Conservation (phyloP, 2,888 invertebrate genomes). For the Mylabris sibirica region DNA sequence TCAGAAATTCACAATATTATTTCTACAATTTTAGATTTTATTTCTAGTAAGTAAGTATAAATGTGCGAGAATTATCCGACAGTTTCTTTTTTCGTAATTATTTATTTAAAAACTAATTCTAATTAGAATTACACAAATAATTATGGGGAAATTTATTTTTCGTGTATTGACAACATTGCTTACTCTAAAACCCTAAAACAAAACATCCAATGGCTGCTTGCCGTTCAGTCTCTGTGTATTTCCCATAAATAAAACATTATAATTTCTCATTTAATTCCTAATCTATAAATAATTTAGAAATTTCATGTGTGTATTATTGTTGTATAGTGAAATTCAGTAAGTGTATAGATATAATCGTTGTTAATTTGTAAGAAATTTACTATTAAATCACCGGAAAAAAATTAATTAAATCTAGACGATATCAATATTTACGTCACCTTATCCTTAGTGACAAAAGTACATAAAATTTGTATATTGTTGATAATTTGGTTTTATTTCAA, state of each 20-base stretch:
- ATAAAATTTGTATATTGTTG: constrained; percentile 26
- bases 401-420: neutral
- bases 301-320: neutral
- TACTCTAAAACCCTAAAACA: constrained; percentile 3
- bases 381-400: neutral
- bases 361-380: neutral
- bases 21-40: no score
- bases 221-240: neutral
- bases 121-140: neutral
- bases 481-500: constrained; percentile 17
- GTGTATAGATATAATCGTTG: neutral
- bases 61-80: neutral
- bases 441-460: constrained; percentile 19
- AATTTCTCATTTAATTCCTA: constrained; percentile 19
- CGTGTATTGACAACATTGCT: constrained; percentile 12
- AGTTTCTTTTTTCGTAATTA: neutral
- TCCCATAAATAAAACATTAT: constrained; percentile 32
- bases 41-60: neutral
- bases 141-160: constrained; percentile 2
- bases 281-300: constrained; percentile 14
- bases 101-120: neutral
- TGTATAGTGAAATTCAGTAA: constrained; percentile 6
- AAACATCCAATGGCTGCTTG: neutral
- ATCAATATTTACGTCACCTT: constrained; percentile 28
- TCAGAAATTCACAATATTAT: no score